Base-by-base conservation (phyloP, 2,797 vertebrate genomes). In the Manis javanica region DNA sequence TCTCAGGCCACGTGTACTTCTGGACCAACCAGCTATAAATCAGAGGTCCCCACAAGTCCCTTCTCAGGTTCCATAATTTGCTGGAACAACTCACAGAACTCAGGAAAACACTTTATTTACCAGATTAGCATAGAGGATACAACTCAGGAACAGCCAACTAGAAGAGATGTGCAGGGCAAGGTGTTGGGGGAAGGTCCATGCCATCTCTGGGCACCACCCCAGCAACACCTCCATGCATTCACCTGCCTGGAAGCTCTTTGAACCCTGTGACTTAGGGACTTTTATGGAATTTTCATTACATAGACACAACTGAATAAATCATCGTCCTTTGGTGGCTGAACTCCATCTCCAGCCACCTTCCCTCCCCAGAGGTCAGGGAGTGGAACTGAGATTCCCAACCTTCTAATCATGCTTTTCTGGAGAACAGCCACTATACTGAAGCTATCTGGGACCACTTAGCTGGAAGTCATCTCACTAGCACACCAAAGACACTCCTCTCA, bases 31-130 rank as follows among this genome's bases (percentile, higher is more conserved):
- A 55, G 34, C 37, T 71, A 7, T 21, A 72, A 64, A 64, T 39
- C 34, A 21, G 18, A 42, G 57, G 18, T 46, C n/a, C 8, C 49
- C 42, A 63, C 13, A 53, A 82, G 14, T 5, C 23, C 19, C 46
- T 95, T 13, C 61, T 83, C 39, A 24, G 34, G 23, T 84, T 89
- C 61, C 24, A 82, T 69, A 53, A 24, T 61, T 66, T 83, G 12
- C 13, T 88, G 42, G 29, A 71, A 53, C 3, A n/a, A 55, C 7
- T 84, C 23, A 69, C 29, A 84, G 72, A 88, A 84, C 23, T 61
- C 23, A 88, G 31, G 34, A 92, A 83, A 61, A 9, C 23, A 53
- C 29, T 95, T 53, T 77, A 83, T 7, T 72, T 81, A 31, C 39
- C 18, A 14, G 8, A 53, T 75, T 61, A 42, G 42, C 77, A 21